Base-by-base conservation (phyloP, 92 coral and sea anemone species). In the Zoanthus sansibaricus region DNA sequence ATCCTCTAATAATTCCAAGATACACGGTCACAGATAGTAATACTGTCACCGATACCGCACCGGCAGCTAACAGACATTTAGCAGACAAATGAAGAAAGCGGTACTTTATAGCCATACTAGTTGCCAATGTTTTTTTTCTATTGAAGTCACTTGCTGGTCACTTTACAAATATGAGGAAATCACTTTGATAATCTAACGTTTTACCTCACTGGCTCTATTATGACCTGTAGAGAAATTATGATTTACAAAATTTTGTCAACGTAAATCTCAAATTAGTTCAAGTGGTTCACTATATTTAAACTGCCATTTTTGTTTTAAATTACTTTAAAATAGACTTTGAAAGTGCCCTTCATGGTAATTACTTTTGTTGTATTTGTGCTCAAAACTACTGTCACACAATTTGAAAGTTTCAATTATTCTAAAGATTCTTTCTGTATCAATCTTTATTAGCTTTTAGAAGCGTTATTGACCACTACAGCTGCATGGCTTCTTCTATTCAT, bases 31-130 rank as follows among this genome's bases (percentile, higher is more conserved):
- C 61, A 0, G 83, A 20, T 18, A 77, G 30, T 2, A 77, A 42
- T 14, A 55, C 21, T 25, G 83, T 77, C 20, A 77, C 9, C 5
- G 83, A 77, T 10, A 77, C 83, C 12, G 56, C 14, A 13, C 83
- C 83, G 7, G 67, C 83, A 56, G 49, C 83, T 13, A 77, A 51
- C 25, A 51, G 83, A 17, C 83, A 77, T 77, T 77, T 77, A 5
- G 83, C 83, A 30, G 83, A 77, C 9, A n/a, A 54, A 59, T 77
- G 83, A 5, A 77, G 12, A 69, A 30, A n/a, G 15, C 32, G 1
- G 83, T 77, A 58, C 48, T 58, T 77, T 32, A 56, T 69, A 21
- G 83, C 7, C 83, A 77, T 77, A 31, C 6, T 31, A 14, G 9
- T 58, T 56, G 51, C 5, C 9, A n/a, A 31, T 17, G 21, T 12